A percentile compares a stretch with the other conserved stretches of the same genome.
These are phyloP conservation scores for Loxodonta africana DNA, from an alignment of 2,113 vertebrate genomes.

Conservation along the genomic window DNA sequence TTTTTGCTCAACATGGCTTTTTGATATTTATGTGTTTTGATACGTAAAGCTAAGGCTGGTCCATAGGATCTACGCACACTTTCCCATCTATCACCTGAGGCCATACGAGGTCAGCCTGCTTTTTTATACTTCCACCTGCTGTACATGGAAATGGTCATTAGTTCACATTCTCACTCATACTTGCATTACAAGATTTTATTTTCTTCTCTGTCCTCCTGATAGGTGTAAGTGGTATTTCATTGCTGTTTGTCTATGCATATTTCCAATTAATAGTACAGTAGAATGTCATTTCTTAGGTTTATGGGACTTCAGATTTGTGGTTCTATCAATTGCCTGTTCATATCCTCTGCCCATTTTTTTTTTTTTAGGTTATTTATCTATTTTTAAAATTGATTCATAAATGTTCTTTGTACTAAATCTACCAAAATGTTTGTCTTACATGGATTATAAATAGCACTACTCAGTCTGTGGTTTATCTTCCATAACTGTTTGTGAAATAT, in stretches of 20 bases:
- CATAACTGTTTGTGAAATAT: not conserved
- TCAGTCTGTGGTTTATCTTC: not conserved
- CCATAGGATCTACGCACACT: not conserved
- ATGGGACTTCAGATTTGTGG: not conserved
- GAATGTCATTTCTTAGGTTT: not conserved
- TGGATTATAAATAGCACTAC: not conserved
- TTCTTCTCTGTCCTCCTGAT: not conserved
- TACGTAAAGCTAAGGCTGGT: not conserved
- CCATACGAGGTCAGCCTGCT: not conserved
- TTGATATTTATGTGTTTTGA: slow-evolving; percentile 1
- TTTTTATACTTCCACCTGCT: not conserved
- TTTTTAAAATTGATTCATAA: not conserved
- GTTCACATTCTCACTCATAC: not conserved
- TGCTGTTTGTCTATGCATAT: not conserved
- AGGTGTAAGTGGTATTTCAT: not conserved
- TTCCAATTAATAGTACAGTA: not conserved
- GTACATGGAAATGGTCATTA: not conserved
- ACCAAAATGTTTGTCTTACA: not conserved
- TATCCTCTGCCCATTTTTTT: not conserved
- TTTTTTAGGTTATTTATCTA: not conserved
- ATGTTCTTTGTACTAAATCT: not conserved
- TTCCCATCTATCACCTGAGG: not conserved
- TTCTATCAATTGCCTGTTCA: not conserved
- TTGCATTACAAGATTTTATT: slow-evolving; percentile 11
- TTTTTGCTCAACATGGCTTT: not conserved